Percentiles rank a stretch among this genome's conserved stretches.
phyloP scores from a whole-genome alignment of 2,113 vertebrate genomes.

The Phoxinus phoxinus region DNA sequence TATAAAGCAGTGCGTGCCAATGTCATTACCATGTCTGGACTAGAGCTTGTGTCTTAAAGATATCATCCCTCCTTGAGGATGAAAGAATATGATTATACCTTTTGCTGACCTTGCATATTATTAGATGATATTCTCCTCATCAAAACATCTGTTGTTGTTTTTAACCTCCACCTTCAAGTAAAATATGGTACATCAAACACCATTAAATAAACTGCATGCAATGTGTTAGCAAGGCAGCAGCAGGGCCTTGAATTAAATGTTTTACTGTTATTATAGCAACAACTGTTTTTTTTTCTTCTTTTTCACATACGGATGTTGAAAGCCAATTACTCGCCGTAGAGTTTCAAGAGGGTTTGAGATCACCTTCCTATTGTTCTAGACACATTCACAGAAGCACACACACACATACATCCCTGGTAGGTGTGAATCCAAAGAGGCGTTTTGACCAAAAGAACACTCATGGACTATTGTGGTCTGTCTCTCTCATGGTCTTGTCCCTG shows the following conservation, averaged over 20 bases:
- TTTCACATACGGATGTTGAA: constrained; percentile 33
- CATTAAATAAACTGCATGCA: neutral
- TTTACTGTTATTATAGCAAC: constrained; percentile 24
- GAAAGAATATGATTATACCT: constrained; percentile 26
- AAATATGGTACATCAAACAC: neutral
- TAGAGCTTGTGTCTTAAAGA: constrained; percentile 31
- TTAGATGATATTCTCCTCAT: neutral
- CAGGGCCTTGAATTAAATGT: constrained; percentile 25
- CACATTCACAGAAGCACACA: constrained; percentile 44
- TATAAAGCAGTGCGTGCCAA: constrained; percentile 26
- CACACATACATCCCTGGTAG: constrained; percentile 29
- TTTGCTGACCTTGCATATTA: neutral
- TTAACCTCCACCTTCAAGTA: constrained; percentile 20
- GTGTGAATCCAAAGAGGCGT: constrained; percentile 41
- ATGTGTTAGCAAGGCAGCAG: neutral
- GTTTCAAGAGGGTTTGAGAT: constrained; percentile 38
- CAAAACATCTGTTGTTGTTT: constrained; percentile 27
- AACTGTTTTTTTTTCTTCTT: constrained; percentile 34
- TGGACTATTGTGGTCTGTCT: constrained; percentile 38
- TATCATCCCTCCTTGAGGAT: constrained; percentile 21
- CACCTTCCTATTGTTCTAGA: constrained; percentile 47
- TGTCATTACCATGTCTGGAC: constrained; percentile 29
- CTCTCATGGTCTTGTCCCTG: constrained; percentile 20
- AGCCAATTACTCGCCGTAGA: constrained; percentile 32
- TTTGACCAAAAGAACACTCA: constrained; percentile 44